Conservation (phyloP, 2,888 invertebrate species). For the Pristionchus maxplancki region DNA sequence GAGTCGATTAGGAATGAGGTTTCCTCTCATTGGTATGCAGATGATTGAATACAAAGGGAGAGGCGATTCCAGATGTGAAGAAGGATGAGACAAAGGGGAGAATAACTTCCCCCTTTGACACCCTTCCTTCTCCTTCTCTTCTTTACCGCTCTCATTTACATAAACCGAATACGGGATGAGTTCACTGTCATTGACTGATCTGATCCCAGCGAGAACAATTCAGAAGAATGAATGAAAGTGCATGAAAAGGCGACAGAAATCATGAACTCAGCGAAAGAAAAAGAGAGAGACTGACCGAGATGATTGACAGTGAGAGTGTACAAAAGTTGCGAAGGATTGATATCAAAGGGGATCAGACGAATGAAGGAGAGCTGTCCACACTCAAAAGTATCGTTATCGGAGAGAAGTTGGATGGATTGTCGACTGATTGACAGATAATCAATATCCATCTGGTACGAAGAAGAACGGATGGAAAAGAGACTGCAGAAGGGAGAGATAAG, state of each 20-base stretch:
- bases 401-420: neutral
- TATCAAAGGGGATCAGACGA: constrained; percentile 20
- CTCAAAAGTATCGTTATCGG: constrained; percentile 5
- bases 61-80: constrained; percentile 12
- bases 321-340: constrained; percentile 14
- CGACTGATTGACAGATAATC: neutral
- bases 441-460: constrained; percentile 20
- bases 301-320: neutral
- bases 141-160: constrained; percentile 40
- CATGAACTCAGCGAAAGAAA: constrained; percentile 12
- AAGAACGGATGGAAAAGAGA: constrained; percentile 7
- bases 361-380: neutral
- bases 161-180: neutral
- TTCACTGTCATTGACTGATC: too few relatives aligned
- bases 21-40: constrained; percentile 20
- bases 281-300: neutral
- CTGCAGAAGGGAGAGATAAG: constrained; percentile 2
- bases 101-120: constrained; percentile 47
- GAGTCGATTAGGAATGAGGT: neutral
- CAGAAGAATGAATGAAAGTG: neutral
- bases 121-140: neutral
- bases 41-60: constrained; percentile 16
- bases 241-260: neutral
- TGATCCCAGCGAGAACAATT: neutral
- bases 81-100: constrained; percentile 29